Conservation (phyloP, 2,888 invertebrate genomes). For the Diarsia rubi region DNA sequence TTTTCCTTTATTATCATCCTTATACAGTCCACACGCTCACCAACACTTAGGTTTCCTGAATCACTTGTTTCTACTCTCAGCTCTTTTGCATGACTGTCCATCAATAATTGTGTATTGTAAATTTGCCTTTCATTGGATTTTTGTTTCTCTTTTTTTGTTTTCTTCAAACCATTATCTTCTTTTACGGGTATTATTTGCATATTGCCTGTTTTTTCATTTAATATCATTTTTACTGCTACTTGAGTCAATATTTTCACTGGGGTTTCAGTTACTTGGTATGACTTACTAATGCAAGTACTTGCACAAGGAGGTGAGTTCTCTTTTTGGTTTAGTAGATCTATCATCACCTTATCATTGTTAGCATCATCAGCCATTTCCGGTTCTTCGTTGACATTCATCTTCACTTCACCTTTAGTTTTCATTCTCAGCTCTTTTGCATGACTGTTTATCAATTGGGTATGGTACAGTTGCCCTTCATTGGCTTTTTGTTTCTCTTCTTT, state of each 20-base stretch:
- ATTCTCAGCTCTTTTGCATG: constrained; percentile 24
- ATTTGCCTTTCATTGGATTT: constrained; percentile 12
- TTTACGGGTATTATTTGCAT: constrained; percentile 22
- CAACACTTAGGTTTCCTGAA: constrained; percentile 18
- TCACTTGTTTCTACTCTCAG: constrained; percentile 11
- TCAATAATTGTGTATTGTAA: constrained; percentile 22
- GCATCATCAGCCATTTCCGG: constrained; percentile 3
- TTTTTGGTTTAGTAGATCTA: neutral
- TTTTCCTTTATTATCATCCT: too few relatives aligned
- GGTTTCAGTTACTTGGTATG: constrained; percentile 24
- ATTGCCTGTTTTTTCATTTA: constrained; percentile 33
- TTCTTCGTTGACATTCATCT: constrained; percentile 8
- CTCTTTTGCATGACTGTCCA: constrained; percentile 18
- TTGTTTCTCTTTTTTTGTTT: constrained; percentile 16
- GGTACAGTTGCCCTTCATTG: constrained; percentile 32
- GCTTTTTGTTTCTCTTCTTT: constrained; percentile 28
- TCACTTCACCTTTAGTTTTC: neutral
- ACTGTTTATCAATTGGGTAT: constrained; percentile 33
- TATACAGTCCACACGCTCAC: too few relatives aligned
- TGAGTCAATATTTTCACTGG: constrained; percentile 27
- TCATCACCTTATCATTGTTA: neutral
- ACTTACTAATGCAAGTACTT: constrained; percentile 19
- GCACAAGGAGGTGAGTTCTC: constrained; percentile 22
- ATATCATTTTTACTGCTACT: constrained; percentile 35
- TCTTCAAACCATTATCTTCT: constrained; percentile 22